Evolutionary conservation across 2,113 vertebrate genomes (phyloP).

Genomic region (Hipposideros armiger): DNA sequence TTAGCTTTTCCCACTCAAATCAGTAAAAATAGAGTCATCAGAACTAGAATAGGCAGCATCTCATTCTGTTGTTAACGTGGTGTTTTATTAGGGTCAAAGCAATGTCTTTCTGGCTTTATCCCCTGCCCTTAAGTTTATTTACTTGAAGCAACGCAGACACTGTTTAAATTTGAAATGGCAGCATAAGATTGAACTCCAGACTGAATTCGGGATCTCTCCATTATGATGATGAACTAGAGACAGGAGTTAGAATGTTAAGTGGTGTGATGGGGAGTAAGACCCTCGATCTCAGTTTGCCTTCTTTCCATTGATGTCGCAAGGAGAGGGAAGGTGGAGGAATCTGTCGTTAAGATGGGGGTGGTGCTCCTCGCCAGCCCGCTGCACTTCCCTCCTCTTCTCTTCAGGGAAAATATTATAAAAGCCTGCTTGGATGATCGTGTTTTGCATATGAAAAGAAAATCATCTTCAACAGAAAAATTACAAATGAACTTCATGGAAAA

Average conservation of each 20-base stretch:
- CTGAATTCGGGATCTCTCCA: not conserved
- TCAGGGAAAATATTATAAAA: not conserved
- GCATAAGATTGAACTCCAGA: fast-evolving
- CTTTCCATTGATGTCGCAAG: not conserved
- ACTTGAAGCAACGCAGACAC: not conserved
- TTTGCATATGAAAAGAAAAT: not conserved
- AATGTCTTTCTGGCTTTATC: not conserved
- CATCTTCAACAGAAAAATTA: not conserved
- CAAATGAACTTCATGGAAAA: not conserved
- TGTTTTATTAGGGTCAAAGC: not conserved
- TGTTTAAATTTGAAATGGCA: not conserved
- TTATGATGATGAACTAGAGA: not conserved
- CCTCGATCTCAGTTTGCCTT: not conserved
- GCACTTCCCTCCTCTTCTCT: not conserved
- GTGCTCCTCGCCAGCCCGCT: not conserved
- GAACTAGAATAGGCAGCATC: not conserved
- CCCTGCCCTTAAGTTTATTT: not conserved
- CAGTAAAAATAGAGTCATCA: not conserved
- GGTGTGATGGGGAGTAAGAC: too few species aligned
- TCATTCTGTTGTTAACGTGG: not conserved
- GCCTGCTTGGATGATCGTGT: not conserved
- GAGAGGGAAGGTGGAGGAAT: not conserved
- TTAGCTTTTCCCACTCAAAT: not conserved
- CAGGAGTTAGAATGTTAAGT: not conserved
- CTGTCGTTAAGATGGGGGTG: not conserved